Conservation (phyloP, 2,888 invertebrate species). For the Anaspis maculata region DNA sequence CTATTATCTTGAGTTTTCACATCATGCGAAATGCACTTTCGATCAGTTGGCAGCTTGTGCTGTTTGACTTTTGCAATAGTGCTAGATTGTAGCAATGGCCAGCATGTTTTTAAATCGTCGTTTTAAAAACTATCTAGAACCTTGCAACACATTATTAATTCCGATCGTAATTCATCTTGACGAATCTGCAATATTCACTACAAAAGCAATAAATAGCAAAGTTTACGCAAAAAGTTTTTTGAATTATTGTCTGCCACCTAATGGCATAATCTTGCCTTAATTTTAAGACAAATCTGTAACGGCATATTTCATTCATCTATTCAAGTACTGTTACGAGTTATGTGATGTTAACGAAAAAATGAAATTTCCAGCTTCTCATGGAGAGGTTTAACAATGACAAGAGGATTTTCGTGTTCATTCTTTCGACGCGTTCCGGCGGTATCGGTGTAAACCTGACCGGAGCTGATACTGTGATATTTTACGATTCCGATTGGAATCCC, state of each 20-base stretch:
- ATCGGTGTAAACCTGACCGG: conserved; percentile 98
- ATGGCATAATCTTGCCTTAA: no score
- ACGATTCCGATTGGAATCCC: conserved; percentile 99
- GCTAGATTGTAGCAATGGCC: conserved; percentile 18
- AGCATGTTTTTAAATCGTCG: conserved; percentile 19
- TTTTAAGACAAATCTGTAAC: conserved; percentile 1
- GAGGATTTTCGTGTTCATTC: conserved; percentile 92
- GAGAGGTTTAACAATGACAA: conserved; percentile 94
- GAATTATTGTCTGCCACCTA: no score
- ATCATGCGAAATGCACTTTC: conserved; percentile 10
- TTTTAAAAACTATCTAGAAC: conserved; percentile 34
- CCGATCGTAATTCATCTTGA: conserved; percentile 2
- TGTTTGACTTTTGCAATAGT: conserved; percentile 22
- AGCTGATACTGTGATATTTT: conserved; percentile 98
- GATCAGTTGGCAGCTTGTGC: conserved; percentile 16
- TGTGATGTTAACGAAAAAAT: no score
- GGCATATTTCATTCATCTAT: no score
- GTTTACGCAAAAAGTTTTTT: no score
- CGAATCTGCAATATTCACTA: not conserved
- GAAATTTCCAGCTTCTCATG: conserved; percentile 62
- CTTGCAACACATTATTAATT: conserved; percentile 26
- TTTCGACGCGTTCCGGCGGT: conserved; percentile 96
- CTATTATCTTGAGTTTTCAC: not conserved
- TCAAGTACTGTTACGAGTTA: no score
- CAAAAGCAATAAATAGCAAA: no score